Conservation (phyloP, 2,888 invertebrate species). For the Nycteola revayana region DNA sequence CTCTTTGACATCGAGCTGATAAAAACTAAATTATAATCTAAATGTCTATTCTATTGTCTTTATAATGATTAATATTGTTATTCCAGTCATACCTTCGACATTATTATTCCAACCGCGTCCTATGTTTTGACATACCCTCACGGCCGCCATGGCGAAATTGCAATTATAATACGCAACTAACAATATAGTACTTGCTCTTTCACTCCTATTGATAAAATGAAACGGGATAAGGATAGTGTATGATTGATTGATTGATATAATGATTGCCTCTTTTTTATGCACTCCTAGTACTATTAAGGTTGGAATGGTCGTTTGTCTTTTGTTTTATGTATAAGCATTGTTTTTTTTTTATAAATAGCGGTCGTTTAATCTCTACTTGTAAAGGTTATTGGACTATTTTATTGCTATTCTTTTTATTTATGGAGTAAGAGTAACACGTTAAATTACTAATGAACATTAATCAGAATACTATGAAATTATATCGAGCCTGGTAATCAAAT, state of each 20-base stretch:
- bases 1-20: too few relatives aligned
- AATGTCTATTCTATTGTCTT: constrained; percentile 12
- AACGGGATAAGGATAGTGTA: too few relatives aligned
- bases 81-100: constrained; percentile 23
- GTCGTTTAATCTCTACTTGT: neutral
- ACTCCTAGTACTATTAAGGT: constrained; percentile 16
- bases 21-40: too few relatives aligned
- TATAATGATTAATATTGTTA: constrained; percentile 19
- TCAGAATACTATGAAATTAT: too few relatives aligned
- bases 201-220: constrained; percentile 6
- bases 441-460: too few relatives aligned
- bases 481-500: too few relatives aligned
- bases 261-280: constrained; percentile 19
- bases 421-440: too few relatives aligned
- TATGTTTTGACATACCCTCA: constrained; percentile 31
- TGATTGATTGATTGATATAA: constrained; percentile 9
- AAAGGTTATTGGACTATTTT: too few relatives aligned
- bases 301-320: constrained; percentile 1
- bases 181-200: constrained; percentile 23
- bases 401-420: too few relatives aligned
- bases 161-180: constrained; percentile 25
- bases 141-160: constrained; percentile 34
- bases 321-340: constrained; percentile 1
- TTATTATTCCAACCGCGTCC: constrained; percentile 26
- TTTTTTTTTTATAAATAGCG: constrained; percentile 1